Percentiles rank a stretch among this genome's conserved stretches.
phyloP scores from a whole-genome alignment of 2,113 vertebrate genomes.

The Chlamydotis undulata region DNA sequence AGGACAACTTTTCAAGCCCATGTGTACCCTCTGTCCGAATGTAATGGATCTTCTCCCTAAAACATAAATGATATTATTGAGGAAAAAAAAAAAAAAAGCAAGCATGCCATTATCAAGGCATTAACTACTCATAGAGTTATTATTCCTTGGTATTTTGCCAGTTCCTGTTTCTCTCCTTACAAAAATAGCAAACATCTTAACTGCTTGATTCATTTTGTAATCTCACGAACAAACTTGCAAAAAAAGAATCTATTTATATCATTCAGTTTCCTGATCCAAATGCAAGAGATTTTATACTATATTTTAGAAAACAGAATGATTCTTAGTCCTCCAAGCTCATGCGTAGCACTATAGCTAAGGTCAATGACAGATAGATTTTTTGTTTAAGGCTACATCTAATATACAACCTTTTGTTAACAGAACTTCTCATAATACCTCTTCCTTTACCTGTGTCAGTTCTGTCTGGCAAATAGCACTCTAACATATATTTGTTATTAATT shows the following conservation, averaged over 20 bases:
- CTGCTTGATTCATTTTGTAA: neutral
- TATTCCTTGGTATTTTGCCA: neutral
- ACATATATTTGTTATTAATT: neutral
- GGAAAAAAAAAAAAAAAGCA: neutral
- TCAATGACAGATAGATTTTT: neutral
- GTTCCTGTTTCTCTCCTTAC: neutral
- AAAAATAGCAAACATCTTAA: neutral
- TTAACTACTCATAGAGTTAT: neutral
- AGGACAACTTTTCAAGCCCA: conserved; percentile 94
- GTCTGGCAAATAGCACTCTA: neutral
- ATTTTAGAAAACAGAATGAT: neutral
- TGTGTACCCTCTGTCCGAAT: conserved; percentile 93
- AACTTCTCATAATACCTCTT: neutral
- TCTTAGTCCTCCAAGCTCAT: neutral
- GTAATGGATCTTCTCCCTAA: conserved; percentile 98
- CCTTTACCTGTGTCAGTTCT: neutral
- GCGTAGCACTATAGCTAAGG: neutral
- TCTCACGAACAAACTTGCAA: neutral
- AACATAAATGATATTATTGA: neutral
- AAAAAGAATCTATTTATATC: neutral
- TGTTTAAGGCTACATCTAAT: neutral
- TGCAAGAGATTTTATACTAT: neutral
- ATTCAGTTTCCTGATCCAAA: neutral
- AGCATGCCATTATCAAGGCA: neutral
- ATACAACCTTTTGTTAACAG: neutral